A percentile compares a stretch with the other conserved stretches of the same genome.
Evolutionary conservation across 2,797 vertebrate genomes (phyloP).

Genomic region (Staurois parvus): DNA sequence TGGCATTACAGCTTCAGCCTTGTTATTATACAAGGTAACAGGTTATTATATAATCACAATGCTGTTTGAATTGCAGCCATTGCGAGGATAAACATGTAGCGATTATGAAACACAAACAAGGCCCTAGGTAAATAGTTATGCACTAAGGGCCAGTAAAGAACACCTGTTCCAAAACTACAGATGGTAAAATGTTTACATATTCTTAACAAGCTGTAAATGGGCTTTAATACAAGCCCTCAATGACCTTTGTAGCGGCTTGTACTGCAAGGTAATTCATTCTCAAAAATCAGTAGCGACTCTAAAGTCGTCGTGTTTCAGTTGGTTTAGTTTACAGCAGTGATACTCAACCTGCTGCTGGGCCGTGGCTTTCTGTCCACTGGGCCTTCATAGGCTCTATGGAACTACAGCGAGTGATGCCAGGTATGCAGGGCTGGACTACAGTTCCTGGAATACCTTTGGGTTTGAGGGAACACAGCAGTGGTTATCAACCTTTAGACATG

Average conservation of each 20-base stretch:
- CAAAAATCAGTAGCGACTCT: too few relatives aligned
- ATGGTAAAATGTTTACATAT: too few relatives aligned
- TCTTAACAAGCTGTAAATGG: neutral
- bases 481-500: too few relatives aligned
- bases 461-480: too few relatives aligned
- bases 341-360: too few relatives aligned
- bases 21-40: neutral
- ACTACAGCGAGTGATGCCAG: too few relatives aligned
- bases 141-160: neutral
- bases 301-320: too few relatives aligned
- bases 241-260: neutral
- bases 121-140: neutral
- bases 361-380: too few relatives aligned
- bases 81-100: neutral
- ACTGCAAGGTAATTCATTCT: neutral
- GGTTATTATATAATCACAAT: constrained; percentile 14
- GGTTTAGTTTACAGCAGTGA: too few relatives aligned
- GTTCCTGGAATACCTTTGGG: too few relatives aligned
- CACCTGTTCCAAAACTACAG: neutral
- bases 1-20: neutral
- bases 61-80: neutral
- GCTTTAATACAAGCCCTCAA: neutral
- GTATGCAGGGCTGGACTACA: too few relatives aligned
- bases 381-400: too few relatives aligned
- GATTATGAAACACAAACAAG: neutral